A percentile compares a stretch with the other conserved stretches of the same genome.
phyloP scores from a whole-genome alignment of 2,888 invertebrate genomes.

The Eupsilia transversa region DNA sequence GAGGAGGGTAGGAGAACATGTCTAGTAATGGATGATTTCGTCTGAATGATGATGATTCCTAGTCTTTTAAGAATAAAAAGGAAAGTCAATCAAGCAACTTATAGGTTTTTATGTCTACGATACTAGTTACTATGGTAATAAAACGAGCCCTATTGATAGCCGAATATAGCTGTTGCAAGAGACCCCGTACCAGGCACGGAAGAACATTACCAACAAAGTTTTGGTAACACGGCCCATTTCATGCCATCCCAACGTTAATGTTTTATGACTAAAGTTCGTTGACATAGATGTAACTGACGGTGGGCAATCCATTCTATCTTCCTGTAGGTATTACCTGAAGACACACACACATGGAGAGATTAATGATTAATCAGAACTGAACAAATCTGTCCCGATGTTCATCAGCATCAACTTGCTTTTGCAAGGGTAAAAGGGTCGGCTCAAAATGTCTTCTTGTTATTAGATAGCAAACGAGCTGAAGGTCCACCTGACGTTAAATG shows the following conservation, averaged over 20 bases:
- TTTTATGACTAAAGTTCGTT: conserved; percentile 12
- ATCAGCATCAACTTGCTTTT: too few species aligned
- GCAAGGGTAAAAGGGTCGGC: too few species aligned
- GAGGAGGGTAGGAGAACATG: neutral
- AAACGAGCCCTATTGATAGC: conserved; percentile 3
- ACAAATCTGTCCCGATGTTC: neutral
- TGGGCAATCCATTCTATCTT: neutral
- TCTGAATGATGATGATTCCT: neutral
- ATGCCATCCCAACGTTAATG: conserved; percentile 11
- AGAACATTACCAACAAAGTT: conserved; percentile 18
- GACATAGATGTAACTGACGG: neutral
- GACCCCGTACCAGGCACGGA: conserved; percentile 37
- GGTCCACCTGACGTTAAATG: neutral
- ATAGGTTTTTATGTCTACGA: neutral
- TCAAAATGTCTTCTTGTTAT: too few species aligned
- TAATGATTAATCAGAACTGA: neutral
- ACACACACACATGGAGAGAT: neutral
- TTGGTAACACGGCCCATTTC: conserved; percentile 15
- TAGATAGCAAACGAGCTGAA: too few species aligned
- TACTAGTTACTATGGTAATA: conserved; percentile 7
- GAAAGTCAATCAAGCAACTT: neutral
- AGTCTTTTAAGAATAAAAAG: neutral
- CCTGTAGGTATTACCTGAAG: too few species aligned
- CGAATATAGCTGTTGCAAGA: conserved; percentile 1
- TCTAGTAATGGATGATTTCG: neutral